Evolutionary conservation across 1,140 invertebrate species (phyloP).

Genomic region (Phenacoccus solenopsis): DNA sequence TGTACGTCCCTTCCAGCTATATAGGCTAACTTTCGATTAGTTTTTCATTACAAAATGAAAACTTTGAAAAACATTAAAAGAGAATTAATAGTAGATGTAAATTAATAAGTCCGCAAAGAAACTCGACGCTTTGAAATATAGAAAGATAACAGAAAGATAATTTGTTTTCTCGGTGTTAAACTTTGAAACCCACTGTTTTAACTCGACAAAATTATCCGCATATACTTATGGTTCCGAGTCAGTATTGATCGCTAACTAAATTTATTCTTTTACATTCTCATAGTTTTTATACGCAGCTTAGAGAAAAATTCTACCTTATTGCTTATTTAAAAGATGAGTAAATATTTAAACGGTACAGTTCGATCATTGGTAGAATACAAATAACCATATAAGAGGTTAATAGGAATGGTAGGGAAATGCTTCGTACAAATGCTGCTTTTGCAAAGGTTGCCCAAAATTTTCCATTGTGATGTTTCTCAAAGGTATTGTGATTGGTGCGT

Average conservation of each 20-base stretch:
- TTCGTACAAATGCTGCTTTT: neutral
- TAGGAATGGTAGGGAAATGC: neutral
- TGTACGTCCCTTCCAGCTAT: too few species aligned
- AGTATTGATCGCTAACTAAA: neutral
- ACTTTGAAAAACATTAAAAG: too few species aligned
- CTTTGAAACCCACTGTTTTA: neutral
- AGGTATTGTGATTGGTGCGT: too few species aligned
- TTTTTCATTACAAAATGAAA: too few species aligned
- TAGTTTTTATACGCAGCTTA: neutral
- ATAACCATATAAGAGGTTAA: neutral
- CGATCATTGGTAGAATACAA: neutral
- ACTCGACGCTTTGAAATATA: too few species aligned
- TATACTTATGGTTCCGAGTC: neutral
- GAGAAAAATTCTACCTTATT: neutral
- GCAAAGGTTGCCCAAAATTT: neutral
- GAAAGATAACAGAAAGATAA: too few species aligned
- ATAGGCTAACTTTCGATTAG: too few species aligned
- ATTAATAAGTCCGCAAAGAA: too few species aligned
- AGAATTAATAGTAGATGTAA: too few species aligned
- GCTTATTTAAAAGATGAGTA: neutral
- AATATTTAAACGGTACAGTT: neutral
- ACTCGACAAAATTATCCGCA: conserved; percentile 1
- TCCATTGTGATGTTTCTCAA: too few species aligned
- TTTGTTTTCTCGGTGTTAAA: too few species aligned
- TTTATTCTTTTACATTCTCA: neutral